Evolutionary conservation across 1,140 invertebrate genomes (phyloP).

Genomic region (Ditylenchus dipsaci): DNA sequence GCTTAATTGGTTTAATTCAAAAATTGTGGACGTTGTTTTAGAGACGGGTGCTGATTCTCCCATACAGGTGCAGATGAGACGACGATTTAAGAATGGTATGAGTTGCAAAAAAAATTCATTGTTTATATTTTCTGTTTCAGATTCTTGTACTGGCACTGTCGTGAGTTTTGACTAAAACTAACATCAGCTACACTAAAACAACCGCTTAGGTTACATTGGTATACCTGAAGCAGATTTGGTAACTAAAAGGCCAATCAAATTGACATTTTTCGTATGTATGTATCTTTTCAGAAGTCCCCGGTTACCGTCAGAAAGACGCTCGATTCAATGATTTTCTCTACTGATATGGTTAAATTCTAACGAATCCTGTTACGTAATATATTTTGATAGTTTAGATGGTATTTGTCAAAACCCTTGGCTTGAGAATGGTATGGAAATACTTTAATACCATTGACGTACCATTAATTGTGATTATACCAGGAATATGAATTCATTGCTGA

Average conservation of each 20-base stretch:
- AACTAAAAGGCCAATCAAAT: constrained; percentile 10
- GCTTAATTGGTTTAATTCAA: not conserved
- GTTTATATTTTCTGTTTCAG: not conserved
- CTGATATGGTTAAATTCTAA: constrained; percentile 25
- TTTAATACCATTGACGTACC: not conserved
- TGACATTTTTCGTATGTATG: no score
- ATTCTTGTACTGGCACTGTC: constrained; percentile 41
- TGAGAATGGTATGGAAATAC: constrained; percentile 15
- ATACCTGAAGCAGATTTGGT: constrained; percentile 20
- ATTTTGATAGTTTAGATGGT: constrained; percentile 17
- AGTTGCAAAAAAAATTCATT: no score
- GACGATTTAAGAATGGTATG: no score
- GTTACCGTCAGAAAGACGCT: constrained; percentile 43
- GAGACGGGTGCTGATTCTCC: constrained; percentile 29
- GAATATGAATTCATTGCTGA: constrained; percentile 40
- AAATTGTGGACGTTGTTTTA: no score
- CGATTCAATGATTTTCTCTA: constrained; percentile 39
- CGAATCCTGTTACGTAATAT: no score
- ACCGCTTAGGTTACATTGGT: constrained; percentile 27
- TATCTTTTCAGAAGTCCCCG: not conserved
- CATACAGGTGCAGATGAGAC: constrained; percentile 42
- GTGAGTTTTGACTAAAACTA: not conserved
- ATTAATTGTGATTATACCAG: no score
- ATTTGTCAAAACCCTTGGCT: constrained; percentile 43
- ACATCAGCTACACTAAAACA: no score